phyloP scores from a whole-genome alignment of 2,888 invertebrate species.

The Drosophila mettleri region DNA sequence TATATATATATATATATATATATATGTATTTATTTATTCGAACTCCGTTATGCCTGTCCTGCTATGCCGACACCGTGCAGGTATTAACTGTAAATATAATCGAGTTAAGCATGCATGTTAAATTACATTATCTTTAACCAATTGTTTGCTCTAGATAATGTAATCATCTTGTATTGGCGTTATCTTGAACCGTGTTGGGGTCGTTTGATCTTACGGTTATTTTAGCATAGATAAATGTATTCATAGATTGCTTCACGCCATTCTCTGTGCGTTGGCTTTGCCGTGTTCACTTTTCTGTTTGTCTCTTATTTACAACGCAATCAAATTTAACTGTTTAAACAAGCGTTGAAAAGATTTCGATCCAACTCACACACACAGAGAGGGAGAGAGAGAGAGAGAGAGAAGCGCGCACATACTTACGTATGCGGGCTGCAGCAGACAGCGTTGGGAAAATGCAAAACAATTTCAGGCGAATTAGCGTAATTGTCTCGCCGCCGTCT shows the following conservation, averaged over 20 bases:
- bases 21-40: neutral
- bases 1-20: neutral
- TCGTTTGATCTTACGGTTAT: conserved; percentile 25
- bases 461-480: conserved; percentile 81
- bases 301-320: conserved; percentile 70
- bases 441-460: conserved; percentile 71
- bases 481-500: conserved; percentile 74
- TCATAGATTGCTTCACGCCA: conserved; percentile 41
- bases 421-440: conserved; percentile 49
- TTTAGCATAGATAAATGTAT: conserved; percentile 21
- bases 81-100: conserved; percentile 1
- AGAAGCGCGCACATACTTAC: conserved; percentile 2
- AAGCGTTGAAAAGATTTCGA: conserved; percentile 67
- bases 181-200: neutral
- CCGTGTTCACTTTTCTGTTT: conserved; percentile 46
- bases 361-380: conserved; percentile 30
- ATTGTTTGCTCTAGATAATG: neutral
- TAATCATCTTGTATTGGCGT: conserved; percentile 3
- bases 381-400: neutral
- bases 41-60: neutral
- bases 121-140: conserved; percentile 1
- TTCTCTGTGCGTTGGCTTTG: conserved; percentile 21
- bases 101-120: conserved; percentile 2
- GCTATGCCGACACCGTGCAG: neutral
- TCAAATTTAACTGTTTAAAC: conserved; percentile 76